Percentiles rank a stretch among this genome's conserved stretches.
Evolutionary conservation across 2,797 vertebrate species (phyloP).

Genomic region (Ispidina picta): DNA sequence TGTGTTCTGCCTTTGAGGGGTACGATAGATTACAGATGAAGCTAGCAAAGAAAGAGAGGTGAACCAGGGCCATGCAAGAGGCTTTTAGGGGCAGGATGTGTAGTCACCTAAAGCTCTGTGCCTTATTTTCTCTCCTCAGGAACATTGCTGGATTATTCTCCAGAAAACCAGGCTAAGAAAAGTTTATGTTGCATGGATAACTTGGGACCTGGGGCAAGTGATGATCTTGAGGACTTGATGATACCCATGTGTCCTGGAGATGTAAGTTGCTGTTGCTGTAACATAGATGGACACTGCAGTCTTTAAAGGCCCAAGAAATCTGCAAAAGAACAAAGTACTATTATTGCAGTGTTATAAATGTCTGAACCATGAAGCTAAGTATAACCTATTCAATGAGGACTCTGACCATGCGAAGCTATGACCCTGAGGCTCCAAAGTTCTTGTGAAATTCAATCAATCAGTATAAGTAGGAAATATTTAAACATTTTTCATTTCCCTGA

Average conservation of each 20-base stretch:
- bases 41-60: background rate
- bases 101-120: background rate
- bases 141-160: background rate
- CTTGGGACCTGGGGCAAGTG: background rate
- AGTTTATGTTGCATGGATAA: background rate
- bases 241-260: background rate
- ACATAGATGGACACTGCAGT: background rate
- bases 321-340: background rate
- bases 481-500: background rate
- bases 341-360: background rate
- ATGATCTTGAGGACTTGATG: background rate
- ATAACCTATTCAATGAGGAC: fast-evolving
- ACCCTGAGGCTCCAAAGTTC: background rate
- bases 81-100: background rate
- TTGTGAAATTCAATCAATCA: background rate
- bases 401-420: background rate
- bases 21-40: background rate
- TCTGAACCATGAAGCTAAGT: background rate
- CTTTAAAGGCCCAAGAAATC: background rate
- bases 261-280: background rate
- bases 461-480: background rate
- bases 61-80: background rate
- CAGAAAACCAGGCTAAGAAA: background rate
- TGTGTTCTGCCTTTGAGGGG: background rate
- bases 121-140: background rate